These are phyloP conservation scores for Arctopsyche grandis DNA, from an alignment of 1,140 invertebrate species.

Conservation along the genomic window DNA sequence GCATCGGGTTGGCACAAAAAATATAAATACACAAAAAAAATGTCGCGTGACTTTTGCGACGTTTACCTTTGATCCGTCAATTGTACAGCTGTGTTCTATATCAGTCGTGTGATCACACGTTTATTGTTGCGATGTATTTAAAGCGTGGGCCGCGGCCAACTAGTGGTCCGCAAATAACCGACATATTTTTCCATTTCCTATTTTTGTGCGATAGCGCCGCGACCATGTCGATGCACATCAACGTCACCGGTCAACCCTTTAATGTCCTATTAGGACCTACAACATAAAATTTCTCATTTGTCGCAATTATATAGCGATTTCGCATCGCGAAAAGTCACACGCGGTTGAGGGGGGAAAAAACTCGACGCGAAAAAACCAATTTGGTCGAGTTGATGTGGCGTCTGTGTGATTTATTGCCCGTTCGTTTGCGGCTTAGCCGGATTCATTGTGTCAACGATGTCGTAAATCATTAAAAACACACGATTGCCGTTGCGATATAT, in stretches of 20 bases:
- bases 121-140: conserved; percentile 29
- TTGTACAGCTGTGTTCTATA: not conserved
- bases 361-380: too few species aligned
- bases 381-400: not conserved
- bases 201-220: conserved; percentile 11
- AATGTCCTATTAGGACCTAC: not conserved
- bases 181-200: conserved; percentile 14
- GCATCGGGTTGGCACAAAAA: too few species aligned
- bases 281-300: not conserved
- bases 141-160: conserved; percentile 32
- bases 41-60: not conserved
- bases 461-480: conserved; percentile 20
- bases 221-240: not conserved
- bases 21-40: too few species aligned
- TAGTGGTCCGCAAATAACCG: conserved; percentile 24
- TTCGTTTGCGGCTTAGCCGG: not conserved
- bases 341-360: too few species aligned
- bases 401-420: conserved; percentile 4
- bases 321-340: too few species aligned
- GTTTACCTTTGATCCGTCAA: conserved; percentile 13
- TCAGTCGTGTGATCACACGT: conserved; percentile 5
- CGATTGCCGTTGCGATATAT: too few species aligned
- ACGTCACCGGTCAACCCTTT: not conserved
- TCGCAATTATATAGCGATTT: too few species aligned
- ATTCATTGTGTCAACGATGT: conserved; percentile 11